A percentile compares a stretch with the other conserved stretches of the same genome.
phyloP scores from a whole-genome alignment of 2,888 invertebrate species.

The Megaustenia siamemsis region DNA sequence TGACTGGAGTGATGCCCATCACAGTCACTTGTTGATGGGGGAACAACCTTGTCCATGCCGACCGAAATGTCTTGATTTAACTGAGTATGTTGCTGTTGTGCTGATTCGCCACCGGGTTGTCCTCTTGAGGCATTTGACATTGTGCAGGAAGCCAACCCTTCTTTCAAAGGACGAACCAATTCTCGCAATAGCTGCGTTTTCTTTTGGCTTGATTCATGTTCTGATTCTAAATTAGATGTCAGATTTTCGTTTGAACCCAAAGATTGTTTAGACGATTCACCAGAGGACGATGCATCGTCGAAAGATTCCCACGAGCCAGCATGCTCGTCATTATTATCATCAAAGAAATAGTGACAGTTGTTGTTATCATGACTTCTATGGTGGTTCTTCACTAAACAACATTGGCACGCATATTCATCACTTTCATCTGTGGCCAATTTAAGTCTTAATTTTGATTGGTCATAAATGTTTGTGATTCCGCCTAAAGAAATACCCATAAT shows the following conservation, averaged over 20 bases:
- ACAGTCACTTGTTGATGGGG: too few relatives aligned
- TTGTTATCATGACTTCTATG: not conserved
- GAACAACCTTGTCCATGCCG: too few relatives aligned
- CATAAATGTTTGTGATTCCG: not conserved
- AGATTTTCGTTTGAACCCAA: conserved; percentile 9
- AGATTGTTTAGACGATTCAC: not conserved
- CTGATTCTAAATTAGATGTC: not conserved
- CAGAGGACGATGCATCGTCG: not conserved
- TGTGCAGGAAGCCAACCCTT: not conserved
- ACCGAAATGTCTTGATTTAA: too few relatives aligned
- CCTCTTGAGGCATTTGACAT: not conserved
- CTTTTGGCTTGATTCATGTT: not conserved
- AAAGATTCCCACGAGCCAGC: not conserved
- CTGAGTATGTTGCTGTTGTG: not conserved
- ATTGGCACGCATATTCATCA: not conserved
- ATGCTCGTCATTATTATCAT: not conserved
- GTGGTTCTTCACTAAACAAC: not conserved
- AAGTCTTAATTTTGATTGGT: not conserved
- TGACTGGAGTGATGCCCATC: not conserved
- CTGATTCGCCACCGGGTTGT: too few relatives aligned
- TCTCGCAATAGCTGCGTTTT: not conserved
- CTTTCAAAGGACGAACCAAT: not conserved
- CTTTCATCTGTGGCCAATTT: not conserved
- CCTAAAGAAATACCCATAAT: not conserved
- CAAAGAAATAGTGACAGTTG: not conserved